Conservation (phyloP, 23 tunicate species). For the Ascidia mentula region DNA sequence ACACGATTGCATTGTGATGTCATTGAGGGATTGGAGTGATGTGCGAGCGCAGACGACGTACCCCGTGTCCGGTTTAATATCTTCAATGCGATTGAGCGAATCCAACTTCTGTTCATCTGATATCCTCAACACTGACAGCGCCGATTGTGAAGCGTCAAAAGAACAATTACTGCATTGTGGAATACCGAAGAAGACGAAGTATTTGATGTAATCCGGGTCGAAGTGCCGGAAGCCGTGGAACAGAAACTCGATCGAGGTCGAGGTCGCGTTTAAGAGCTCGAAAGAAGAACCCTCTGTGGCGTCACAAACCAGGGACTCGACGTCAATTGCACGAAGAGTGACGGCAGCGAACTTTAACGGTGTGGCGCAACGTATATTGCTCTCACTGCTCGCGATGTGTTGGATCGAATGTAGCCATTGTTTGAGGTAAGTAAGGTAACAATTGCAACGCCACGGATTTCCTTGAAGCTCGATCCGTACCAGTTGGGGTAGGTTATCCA, state of each 20-base stretch:
- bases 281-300: not conserved
- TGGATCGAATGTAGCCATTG: constrained; percentile 38
- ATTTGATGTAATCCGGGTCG: constrained; percentile 44
- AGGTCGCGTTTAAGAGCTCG: not conserved
- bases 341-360: constrained; percentile 40
- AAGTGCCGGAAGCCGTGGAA: constrained; percentile 17
- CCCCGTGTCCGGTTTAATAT: constrained; percentile 7
- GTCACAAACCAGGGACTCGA: constrained; percentile 22
- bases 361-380: constrained; percentile 43
- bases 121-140: constrained; percentile 1
- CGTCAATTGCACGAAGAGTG: constrained; percentile 52
- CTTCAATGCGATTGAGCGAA: constrained; percentile 6
- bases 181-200: constrained; percentile 37
- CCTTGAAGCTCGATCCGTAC: constrained; percentile 43
- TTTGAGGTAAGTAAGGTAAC: constrained; percentile 64
- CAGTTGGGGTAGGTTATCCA: constrained; percentile 25
- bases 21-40: constrained; percentile 35
- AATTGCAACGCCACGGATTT: constrained; percentile 89
- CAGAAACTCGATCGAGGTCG: constrained; percentile 15
- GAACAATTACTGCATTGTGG: constrained; percentile 39
- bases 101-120: not conserved
- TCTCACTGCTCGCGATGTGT: constrained; percentile 28
- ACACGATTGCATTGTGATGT: constrained; percentile 35
- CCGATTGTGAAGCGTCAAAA: not conserved
- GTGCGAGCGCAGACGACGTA: constrained; percentile 55